phyloP scores from a whole-genome alignment of 2,888 invertebrate species.

The Orchestes rusci region DNA sequence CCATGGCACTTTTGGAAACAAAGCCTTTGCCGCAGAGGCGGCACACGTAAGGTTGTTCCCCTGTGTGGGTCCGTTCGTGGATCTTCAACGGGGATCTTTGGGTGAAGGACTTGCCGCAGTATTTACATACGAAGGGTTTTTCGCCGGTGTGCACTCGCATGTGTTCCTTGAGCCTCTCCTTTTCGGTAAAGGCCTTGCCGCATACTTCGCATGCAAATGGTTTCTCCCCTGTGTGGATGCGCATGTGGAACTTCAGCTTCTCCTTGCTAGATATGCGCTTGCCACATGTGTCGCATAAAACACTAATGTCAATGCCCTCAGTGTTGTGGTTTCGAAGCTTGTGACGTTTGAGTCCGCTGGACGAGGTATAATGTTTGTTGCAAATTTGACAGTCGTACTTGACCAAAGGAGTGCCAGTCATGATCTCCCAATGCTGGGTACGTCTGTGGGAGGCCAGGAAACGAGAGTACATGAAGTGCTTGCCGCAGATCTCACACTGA shows the following conservation, averaged over 20 bases:
- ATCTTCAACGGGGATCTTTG: conserved; percentile 54
- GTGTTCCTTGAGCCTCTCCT: conserved; percentile 41
- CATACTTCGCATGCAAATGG: conserved; percentile 42
- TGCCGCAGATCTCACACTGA: conserved; percentile 38
- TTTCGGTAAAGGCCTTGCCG: conserved; percentile 47
- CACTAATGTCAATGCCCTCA: conserved; percentile 44
- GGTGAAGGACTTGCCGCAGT: conserved; percentile 40
- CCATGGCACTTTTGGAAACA: conserved; percentile 39
- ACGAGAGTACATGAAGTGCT: conserved; percentile 48
- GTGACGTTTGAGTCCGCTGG: conserved; percentile 36
- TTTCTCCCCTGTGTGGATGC: conserved; percentile 44
- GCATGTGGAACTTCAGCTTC: conserved; percentile 38
- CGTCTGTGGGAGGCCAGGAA: conserved; percentile 49
- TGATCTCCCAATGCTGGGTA: conserved; percentile 46
- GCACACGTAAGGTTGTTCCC: conserved; percentile 52
- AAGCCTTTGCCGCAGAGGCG: conserved; percentile 38
- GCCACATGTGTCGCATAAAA: conserved; percentile 42
- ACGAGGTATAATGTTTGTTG: conserved; percentile 39
- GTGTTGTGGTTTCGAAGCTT: conserved; percentile 35
- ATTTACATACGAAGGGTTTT: conserved; percentile 41
- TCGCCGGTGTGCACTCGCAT: conserved; percentile 35
- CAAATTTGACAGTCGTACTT: conserved; percentile 41
- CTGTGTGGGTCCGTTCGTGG: conserved; percentile 55
- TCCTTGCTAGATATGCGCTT: conserved; percentile 40
- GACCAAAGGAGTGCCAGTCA: conserved; percentile 37